A percentile compares a stretch with the other conserved stretches of the same genome.
These are phyloP conservation scores for Turritopsis rubra DNA, from an alignment of 30 jellyfish, hydroid and myxozoan species.

Conservation along the genomic window DNA sequence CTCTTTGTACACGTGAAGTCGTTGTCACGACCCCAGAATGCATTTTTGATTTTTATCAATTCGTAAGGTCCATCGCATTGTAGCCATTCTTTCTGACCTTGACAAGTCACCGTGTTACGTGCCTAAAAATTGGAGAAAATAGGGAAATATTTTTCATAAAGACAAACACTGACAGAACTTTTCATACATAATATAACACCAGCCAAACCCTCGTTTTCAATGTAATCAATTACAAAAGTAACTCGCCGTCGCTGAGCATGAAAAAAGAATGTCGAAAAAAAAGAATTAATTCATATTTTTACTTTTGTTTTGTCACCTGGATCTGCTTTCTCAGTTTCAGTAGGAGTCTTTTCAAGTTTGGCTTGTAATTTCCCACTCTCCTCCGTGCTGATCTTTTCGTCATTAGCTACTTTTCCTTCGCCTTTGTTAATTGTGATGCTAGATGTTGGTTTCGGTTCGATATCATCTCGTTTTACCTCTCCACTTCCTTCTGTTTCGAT, in stretches of 20 bases:
- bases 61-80: slow-evolving; percentile 93
- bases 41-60: slow-evolving; percentile 73
- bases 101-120: slow-evolving; percentile 64
- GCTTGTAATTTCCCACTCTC: slow-evolving; percentile 17
- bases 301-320: slow-evolving; percentile 28
- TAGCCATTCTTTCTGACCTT: slow-evolving; percentile 96
- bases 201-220: too few species aligned
- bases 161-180: too few species aligned
- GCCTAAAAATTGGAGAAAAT: slow-evolving; percentile 5
- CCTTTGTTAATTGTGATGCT: slow-evolving; percentile 10
- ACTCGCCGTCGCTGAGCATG: too few species aligned
- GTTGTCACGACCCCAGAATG: slow-evolving; percentile 95
- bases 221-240: too few species aligned
- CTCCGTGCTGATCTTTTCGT: slow-evolving; percentile 21
- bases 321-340: slow-evolving; percentile 3
- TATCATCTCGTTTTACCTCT: slow-evolving; percentile 32
- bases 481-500: slow-evolving; percentile 34
- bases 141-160: background rate
- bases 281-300: too few species aligned
- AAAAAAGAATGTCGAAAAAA: too few species aligned
- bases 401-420: background rate
- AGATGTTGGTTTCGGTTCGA: slow-evolving; percentile 22
- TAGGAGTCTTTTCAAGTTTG: background rate
- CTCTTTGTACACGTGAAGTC: slow-evolving; percentile 57
- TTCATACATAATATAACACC: too few species aligned